These are phyloP conservation scores for Mastacembelus armatus DNA, from an alignment of 2,797 vertebrate genomes.

Conservation along the genomic window DNA sequence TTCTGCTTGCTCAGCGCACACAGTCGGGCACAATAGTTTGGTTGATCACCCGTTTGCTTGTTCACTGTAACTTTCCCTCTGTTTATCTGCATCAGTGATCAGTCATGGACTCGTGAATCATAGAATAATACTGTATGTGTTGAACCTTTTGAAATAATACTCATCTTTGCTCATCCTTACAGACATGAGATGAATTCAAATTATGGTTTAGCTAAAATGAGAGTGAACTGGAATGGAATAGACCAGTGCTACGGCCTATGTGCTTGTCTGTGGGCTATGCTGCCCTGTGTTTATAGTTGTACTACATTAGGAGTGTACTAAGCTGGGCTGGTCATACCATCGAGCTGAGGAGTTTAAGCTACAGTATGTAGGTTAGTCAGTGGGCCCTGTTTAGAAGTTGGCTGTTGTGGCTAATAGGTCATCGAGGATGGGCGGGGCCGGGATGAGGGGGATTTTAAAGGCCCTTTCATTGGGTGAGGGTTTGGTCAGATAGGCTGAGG, in stretches of 20 bases:
- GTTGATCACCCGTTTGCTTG: conserved; percentile 38
- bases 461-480: conserved; percentile 48
- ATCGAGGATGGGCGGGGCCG: conserved; percentile 58
- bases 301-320: conserved; percentile 44
- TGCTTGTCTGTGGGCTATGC: conserved; percentile 10
- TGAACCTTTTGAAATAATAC: background rate
- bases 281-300: conserved; percentile 25
- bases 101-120: background rate
- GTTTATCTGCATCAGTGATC: conserved; percentile 8
- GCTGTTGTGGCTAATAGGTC: conserved; percentile 72
- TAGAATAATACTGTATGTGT: background rate
- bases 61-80: conserved; percentile 22
- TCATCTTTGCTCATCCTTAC: background rate
- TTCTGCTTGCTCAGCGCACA: conserved; percentile 68
- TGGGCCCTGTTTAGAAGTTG: conserved; percentile 51
- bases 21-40: conserved; percentile 39
- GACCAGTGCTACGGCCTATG: no score
- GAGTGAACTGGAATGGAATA: no score
- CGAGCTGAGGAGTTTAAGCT: conserved; percentile 64
- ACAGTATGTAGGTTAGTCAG: conserved; percentile 63
- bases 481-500: conserved; percentile 30
- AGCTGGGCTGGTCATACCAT: conserved; percentile 53
- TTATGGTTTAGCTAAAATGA: no score
- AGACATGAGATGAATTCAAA: no score
- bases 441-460: conserved; percentile 67